phyloP scores from a whole-genome alignment of 1,140 invertebrate genomes.

The Pygmarrhopalites habei region DNA sequence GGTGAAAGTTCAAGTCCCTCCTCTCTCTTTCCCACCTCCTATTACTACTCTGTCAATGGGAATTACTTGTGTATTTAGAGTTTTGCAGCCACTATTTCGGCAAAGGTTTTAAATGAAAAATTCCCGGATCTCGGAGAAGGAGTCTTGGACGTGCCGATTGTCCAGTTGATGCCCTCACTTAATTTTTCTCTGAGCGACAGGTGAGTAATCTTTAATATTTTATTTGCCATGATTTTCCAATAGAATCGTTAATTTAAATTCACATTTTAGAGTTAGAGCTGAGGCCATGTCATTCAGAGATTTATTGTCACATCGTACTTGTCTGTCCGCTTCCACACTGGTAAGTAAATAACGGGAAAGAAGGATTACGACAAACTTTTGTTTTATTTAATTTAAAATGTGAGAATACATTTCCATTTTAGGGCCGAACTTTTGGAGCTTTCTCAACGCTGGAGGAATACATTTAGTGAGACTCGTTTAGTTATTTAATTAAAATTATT shows the following conservation, averaged over 20 bases:
- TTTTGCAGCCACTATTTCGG: conserved; percentile 18
- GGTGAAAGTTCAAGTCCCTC: too few species aligned
- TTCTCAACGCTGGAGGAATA: conserved; percentile 12
- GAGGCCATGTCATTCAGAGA: conserved; percentile 24
- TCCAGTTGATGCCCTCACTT: conserved; percentile 2
- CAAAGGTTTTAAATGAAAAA: conserved; percentile 12
- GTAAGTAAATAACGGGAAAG: too few species aligned
- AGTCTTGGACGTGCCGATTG: conserved; percentile 19
- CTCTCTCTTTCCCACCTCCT: too few species aligned
- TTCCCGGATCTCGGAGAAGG: conserved; percentile 22
- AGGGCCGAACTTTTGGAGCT: background rate
- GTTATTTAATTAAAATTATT: background rate
- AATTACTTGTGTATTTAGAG: too few species aligned
- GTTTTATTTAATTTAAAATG: too few species aligned
- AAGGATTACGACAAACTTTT: too few species aligned
- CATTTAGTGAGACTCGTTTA: conserved; percentile 12
- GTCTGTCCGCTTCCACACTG: background rate
- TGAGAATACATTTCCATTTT: too few species aligned
- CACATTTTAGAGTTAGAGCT: conserved; percentile 13
- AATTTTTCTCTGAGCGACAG: conserved; percentile 27
- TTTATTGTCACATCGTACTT: conserved; percentile 19
- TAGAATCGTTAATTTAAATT: background rate
- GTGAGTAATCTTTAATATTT: conserved; percentile 4
- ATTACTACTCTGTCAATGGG: too few species aligned
- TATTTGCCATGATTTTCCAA: background rate